Evolutionary conservation across 1,140 invertebrate species (phyloP).

Genomic region (Danaus melanippus): DNA sequence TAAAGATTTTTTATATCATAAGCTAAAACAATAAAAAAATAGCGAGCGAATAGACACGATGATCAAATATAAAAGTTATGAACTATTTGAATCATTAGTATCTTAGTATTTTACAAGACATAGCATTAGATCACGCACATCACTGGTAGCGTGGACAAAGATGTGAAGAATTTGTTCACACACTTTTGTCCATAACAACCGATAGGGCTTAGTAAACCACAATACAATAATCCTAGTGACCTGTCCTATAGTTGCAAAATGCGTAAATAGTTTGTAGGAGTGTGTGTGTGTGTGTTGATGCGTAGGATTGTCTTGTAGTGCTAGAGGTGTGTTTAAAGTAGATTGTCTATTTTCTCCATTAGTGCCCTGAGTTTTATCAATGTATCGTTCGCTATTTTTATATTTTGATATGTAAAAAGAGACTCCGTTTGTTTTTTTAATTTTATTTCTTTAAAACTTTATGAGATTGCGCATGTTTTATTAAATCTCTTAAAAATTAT

Average conservation of each 20-base stretch:
- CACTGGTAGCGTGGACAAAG: slow-evolving; percentile 45
- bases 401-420: slow-evolving; percentile 13
- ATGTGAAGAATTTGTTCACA: slow-evolving; percentile 39
- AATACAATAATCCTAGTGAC: slow-evolving; percentile 38
- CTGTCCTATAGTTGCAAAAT: slow-evolving; percentile 72
- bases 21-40: slow-evolving; percentile 18
- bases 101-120: slow-evolving; percentile 12
- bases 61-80: slow-evolving; percentile 28
- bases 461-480: slow-evolving; percentile 32
- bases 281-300: slow-evolving; percentile 42
- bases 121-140: slow-evolving; percentile 43
- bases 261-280: slow-evolving; percentile 39
- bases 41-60: slow-evolving; percentile 20
- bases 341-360: slow-evolving; percentile 38
- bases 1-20: slow-evolving; percentile 33
- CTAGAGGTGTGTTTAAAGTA: slow-evolving; percentile 43
- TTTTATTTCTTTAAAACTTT: slow-evolving; percentile 1
- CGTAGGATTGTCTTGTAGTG: slow-evolving; percentile 49
- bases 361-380: slow-evolving; percentile 32
- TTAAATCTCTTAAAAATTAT: slow-evolving; percentile 16
- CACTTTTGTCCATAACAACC: slow-evolving; percentile 38
- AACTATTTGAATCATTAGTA: slow-evolving; percentile 13
- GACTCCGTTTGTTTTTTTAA: too few relatives aligned
- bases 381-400: slow-evolving; percentile 32
- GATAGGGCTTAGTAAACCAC: slow-evolving; percentile 60